These are phyloP conservation scores for Eulacestoma nigropectus DNA, from an alignment of 2,113 vertebrate species.

Conservation along the genomic window DNA sequence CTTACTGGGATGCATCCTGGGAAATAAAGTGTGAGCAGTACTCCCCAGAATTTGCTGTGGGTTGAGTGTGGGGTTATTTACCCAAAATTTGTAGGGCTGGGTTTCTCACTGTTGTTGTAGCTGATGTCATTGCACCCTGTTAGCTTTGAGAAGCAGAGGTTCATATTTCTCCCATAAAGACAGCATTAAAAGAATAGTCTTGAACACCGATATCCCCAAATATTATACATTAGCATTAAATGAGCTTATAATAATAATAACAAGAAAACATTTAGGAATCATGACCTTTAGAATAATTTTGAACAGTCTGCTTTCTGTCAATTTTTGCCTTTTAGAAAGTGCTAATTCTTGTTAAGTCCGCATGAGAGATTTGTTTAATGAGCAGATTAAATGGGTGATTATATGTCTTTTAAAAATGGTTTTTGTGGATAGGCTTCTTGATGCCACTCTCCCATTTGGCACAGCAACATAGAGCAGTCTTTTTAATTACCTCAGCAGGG, in stretches of 20 bases:
- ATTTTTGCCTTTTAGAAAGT: constrained; percentile 72
- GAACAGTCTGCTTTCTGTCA: constrained; percentile 68
- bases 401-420: constrained; percentile 62
- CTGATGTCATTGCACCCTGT: not conserved
- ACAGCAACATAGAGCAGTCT: constrained; percentile 67
- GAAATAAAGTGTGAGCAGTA: not conserved
- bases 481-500: constrained; percentile 79
- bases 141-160: not conserved
- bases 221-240: constrained; percentile 56
- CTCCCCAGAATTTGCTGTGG: not conserved
- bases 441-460: constrained; percentile 71
- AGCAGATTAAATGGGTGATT: constrained; percentile 78
- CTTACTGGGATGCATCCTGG: not conserved
- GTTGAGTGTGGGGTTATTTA: not conserved
- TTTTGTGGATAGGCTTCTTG: constrained; percentile 53
- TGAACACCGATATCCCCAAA: not conserved
- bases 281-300: constrained; percentile 65
- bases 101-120: not conserved
- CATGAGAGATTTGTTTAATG: constrained; percentile 83
- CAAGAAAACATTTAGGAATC: constrained; percentile 33
- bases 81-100: not conserved
- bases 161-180: not conserved
- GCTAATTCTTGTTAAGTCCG: constrained; percentile 80
- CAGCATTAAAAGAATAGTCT: not conserved
- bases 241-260: constrained; percentile 57